phyloP scores from a whole-genome alignment of 2,888 invertebrate genomes.

The Creontiades dilutus region DNA sequence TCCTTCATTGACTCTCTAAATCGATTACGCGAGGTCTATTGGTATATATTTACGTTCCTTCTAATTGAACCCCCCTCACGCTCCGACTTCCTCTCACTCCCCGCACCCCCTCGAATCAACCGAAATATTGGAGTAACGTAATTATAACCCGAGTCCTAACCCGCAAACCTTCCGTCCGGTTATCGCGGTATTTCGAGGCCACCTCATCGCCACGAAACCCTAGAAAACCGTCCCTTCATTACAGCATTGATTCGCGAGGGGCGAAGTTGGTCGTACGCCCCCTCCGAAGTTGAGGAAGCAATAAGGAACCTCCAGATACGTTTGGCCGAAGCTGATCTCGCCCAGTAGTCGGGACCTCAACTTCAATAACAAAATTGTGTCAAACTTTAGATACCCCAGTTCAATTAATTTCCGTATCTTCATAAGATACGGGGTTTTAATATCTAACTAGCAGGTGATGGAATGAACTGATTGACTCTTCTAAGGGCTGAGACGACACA shows the following conservation, averaged over 20 bases:
- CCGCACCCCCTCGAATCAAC: neutral
- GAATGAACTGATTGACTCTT: too few species aligned
- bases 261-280: neutral
- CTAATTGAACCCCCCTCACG: neutral
- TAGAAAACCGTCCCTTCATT: neutral
- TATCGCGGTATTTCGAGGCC: neutral
- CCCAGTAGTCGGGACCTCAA: too few species aligned
- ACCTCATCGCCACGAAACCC: neutral
- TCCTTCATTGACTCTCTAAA: neutral
- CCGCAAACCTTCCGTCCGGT: neutral
- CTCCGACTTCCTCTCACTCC: neutral
- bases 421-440: too few species aligned
- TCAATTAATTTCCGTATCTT: too few species aligned
- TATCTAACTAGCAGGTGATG: too few species aligned
- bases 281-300: too few species aligned
- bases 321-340: too few species aligned
- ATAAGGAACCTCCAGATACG: too few species aligned
- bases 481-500: too few species aligned
- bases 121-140: slow-evolving; percentile 21
- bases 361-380: too few species aligned
- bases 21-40: neutral
- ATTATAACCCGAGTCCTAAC: slow-evolving; percentile 21
- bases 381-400: too few species aligned
- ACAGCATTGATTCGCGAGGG: neutral
- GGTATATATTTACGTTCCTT: slow-evolving; percentile 34